phyloP scores from a whole-genome alignment of 2,888 invertebrate species.

The Drosophila longiperda region DNA sequence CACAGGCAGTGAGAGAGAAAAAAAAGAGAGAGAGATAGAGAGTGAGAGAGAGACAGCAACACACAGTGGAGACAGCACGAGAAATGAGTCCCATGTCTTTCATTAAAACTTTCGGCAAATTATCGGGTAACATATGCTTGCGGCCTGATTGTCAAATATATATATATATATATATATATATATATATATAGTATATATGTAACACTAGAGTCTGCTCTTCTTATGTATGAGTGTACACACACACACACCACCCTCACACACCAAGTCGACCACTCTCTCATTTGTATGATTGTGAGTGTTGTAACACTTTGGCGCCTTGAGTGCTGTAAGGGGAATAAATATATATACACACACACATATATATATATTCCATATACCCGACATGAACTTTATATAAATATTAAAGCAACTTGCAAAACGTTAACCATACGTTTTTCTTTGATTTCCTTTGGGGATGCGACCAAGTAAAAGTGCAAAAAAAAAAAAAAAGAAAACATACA shows the following conservation, averaged over 20 bases:
- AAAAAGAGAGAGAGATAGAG: slow-evolving; percentile 3
- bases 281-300: slow-evolving; percentile 46
- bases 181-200: background rate
- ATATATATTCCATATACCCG: slow-evolving; percentile 1
- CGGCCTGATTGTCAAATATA: slow-evolving; percentile 80
- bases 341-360: background rate
- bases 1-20: background rate
- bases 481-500: slow-evolving; percentile 1
- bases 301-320: slow-evolving; percentile 78
- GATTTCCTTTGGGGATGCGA: slow-evolving; percentile 69
- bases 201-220: background rate
- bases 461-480: slow-evolving; percentile 35
- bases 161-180: slow-evolving; percentile 1
- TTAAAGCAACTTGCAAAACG: slow-evolving; percentile 58
- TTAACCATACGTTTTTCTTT: slow-evolving; percentile 69
- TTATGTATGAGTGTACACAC: background rate
- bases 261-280: slow-evolving; percentile 9
- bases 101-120: slow-evolving; percentile 85
- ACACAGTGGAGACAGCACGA: slow-evolving; percentile 59
- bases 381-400: slow-evolving; percentile 63
- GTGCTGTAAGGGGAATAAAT: slow-evolving; percentile 74
- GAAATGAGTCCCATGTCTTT: slow-evolving; percentile 85
- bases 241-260: background rate
- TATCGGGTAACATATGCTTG: slow-evolving; percentile 85
- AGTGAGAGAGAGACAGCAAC: slow-evolving; percentile 12